Percentiles rank a stretch among this genome's conserved stretches.
Evolutionary conservation across 2,888 invertebrate species (phyloP).

Genomic region (Erynnis tages): DNA sequence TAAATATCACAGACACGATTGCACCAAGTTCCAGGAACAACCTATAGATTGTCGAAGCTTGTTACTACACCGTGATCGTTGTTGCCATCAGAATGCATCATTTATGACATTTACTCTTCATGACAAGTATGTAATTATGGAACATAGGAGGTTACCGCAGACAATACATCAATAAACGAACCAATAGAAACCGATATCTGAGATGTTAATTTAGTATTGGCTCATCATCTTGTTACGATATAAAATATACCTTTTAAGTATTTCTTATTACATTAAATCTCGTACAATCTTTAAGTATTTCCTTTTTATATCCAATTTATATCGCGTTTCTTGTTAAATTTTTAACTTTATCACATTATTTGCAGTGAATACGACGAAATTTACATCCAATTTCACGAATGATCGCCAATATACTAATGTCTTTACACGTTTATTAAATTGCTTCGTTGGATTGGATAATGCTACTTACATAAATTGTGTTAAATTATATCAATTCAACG

Average conservation of each 20-base stretch:
- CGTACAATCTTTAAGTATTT: too few relatives aligned
- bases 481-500: neutral
- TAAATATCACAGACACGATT: constrained; percentile 23
- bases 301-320: too few relatives aligned
- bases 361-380: too few relatives aligned
- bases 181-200: constrained; percentile 1
- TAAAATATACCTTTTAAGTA: too few relatives aligned
- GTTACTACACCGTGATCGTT: constrained; percentile 32
- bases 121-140: constrained; percentile 43
- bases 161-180: constrained; percentile 26
- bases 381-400: too few relatives aligned
- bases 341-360: too few relatives aligned
- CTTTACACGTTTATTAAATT: neutral
- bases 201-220: neutral
- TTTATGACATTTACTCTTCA: constrained; percentile 44
- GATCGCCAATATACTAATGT: too few relatives aligned
- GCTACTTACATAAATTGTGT: neutral
- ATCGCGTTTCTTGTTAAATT: too few relatives aligned
- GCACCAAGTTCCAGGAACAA: constrained; percentile 18
- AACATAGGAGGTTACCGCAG: constrained; percentile 31
- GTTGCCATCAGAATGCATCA: constrained; percentile 40
- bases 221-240: too few relatives aligned
- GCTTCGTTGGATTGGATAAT: neutral
- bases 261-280: neutral
- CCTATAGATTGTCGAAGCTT: constrained; percentile 20